These are phyloP conservation scores for Eubasilissa splendida DNA, from an alignment of 2,888 invertebrate genomes.

Conservation along the genomic window DNA sequence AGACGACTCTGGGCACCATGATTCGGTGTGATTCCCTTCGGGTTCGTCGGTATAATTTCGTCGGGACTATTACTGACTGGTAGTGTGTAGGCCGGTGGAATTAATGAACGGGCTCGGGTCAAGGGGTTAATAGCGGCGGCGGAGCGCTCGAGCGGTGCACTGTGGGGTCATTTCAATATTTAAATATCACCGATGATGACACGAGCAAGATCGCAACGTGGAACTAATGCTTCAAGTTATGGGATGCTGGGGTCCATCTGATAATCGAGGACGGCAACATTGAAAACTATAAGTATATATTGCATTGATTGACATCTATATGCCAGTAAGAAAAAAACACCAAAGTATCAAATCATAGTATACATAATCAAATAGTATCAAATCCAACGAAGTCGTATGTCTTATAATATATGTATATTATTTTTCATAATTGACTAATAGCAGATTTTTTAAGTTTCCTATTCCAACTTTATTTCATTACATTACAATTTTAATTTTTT, in stretches of 20 bases:
- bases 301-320: no score
- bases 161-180: conserved; percentile 47
- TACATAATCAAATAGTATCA: no score
- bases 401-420: no score
- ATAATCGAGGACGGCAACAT: not conserved
- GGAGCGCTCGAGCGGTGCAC: conserved; percentile 16
- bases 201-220: conserved; percentile 1
- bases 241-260: not conserved
- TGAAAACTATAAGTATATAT: no score
- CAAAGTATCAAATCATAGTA: no score
- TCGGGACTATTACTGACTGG: not conserved
- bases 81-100: conserved; percentile 44
- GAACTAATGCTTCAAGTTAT: conserved; percentile 11
- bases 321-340: no score
- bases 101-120: conserved; percentile 43
- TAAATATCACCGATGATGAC: conserved; percentile 46
- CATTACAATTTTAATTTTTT: no score
- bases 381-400: no score
- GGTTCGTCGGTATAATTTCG: conserved; percentile 21
- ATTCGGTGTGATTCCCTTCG: not conserved
- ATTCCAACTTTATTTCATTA: no score
- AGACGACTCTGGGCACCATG: not conserved
- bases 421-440: no score
- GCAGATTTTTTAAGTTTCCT: no score
- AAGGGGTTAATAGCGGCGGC: conserved; percentile 42